Conservation (phyloP, 2,888 invertebrate genomes). For the Diadegma fenestrale region DNA sequence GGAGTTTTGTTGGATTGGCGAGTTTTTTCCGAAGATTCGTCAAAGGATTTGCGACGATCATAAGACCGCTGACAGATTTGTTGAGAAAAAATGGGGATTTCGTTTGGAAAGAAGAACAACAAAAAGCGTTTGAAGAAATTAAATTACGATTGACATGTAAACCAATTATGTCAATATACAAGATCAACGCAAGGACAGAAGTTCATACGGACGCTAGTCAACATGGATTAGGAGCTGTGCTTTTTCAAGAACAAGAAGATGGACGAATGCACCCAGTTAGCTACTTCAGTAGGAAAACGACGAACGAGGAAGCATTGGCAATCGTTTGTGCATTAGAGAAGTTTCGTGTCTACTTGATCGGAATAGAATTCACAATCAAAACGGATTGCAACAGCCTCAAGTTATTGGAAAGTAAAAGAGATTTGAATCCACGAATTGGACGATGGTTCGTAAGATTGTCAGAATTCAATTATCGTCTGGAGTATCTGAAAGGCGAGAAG, state of each 20-base stretch:
- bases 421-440: constrained; percentile 52
- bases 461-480: constrained; percentile 68
- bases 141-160: constrained; percentile 11
- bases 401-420: constrained; percentile 29
- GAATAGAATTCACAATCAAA: constrained; percentile 63
- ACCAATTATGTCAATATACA: constrained; percentile 76
- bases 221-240: constrained; percentile 76
- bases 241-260: constrained; percentile 74
- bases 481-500: constrained; percentile 67
- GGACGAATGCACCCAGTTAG: constrained; percentile 46
- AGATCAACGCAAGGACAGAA: constrained; percentile 72
- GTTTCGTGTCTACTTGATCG: constrained; percentile 65
- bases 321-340: constrained; percentile 57
- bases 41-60: constrained; percentile 71
- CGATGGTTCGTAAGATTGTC: constrained; percentile 64
- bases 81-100: constrained; percentile 68
- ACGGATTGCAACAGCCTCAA: constrained; percentile 65
- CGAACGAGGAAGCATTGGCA: constrained; percentile 53
- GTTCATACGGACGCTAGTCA: constrained; percentile 81
- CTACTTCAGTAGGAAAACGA: constrained; percentile 63
- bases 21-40: constrained; percentile 76
- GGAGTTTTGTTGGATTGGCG: constrained; percentile 27
- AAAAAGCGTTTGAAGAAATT: constrained; percentile 61
- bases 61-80: constrained; percentile 73
- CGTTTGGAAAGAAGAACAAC: constrained; percentile 72